Conservation (phyloP, 92 coral and sea anemone genomes). For the Epizoanthus illoricatus region DNA sequence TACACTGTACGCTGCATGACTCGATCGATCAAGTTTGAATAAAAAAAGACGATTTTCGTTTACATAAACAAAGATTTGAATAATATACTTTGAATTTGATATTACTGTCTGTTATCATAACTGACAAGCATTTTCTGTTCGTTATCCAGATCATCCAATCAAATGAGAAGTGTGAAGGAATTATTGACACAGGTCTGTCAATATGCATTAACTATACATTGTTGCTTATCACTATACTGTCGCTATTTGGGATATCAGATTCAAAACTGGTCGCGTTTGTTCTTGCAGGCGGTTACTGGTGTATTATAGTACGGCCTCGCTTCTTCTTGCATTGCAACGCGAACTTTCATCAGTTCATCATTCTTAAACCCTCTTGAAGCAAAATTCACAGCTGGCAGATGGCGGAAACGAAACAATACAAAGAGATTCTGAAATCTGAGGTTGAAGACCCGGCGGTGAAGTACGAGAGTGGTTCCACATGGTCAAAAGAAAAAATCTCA, state of each 20-base stretch:
- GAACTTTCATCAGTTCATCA: constrained; percentile 16
- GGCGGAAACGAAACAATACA: neutral
- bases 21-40: no score
- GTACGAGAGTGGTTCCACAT: constrained; percentile 22
- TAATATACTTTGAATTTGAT: no score
- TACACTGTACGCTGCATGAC: no score
- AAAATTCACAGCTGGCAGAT: neutral
- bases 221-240: neutral
- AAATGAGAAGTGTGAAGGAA: neutral
- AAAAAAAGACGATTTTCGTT: no score
- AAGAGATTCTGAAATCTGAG: constrained; percentile 1
- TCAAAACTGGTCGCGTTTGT: neutral
- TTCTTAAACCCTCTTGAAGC: neutral
- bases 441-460: neutral
- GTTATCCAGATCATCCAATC: neutral
- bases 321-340: neutral
- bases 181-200: constrained; percentile 15
- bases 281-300: neutral
- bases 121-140: no score
- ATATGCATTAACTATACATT: neutral
- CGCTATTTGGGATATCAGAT: constrained; percentile 4
- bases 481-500: constrained; percentile 44
- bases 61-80: no score
- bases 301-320: neutral
- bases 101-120: no score